Evolutionary conservation across 2,888 invertebrate genomes (phyloP), one percentile per base, ranked within the genome.

Genomic region (Bursaphelenchus okinawaensis): DNA sequence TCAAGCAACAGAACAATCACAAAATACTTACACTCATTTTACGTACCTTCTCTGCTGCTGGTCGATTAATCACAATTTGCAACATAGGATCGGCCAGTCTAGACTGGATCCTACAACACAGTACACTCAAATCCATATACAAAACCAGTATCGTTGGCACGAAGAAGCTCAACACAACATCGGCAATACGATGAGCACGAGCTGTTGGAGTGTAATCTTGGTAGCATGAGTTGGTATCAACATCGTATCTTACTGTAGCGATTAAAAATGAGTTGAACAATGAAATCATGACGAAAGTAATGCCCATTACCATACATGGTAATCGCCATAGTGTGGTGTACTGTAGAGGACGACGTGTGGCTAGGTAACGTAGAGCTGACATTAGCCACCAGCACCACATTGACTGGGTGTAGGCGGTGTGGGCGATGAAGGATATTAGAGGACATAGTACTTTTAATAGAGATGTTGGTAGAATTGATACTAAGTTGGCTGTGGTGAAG

Each of bases 371-470:
- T 26, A 78, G 60, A 22, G 69, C 70, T 1, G 74, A 75, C 78
- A 78, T 78, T 58, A 71, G 72, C n/a, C 75, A 57, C 75, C 75
- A 78, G 27, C 72, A 76, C 66, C 75, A 78, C 76, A 78, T 76
- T 51, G 71, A 73, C 52, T 73, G 72, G 22, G 72, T 70, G 65
- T 76, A 77, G 22, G 72, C 74, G 24, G 68, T 69, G 50, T 73
- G 74, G 8, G 68, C 62, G 8, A 66, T 26, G 59, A 75, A 76
- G 52, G 73, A 68, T n/a, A 75, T 62, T 1, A 68, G 20, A 52
- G 22, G 28, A 27, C 76, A 78, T 9, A 69, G n/a, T 7, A 60
- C 28, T 4, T 54, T 27, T 16, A 73, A 54, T 7, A 68, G 27
- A 12, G 55, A 52, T 7, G 57, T 55, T 7, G 61, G 56, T 1